Evolutionary conservation across 2,888 invertebrate species (phyloP).

Genomic region (Folsomia candida): DNA sequence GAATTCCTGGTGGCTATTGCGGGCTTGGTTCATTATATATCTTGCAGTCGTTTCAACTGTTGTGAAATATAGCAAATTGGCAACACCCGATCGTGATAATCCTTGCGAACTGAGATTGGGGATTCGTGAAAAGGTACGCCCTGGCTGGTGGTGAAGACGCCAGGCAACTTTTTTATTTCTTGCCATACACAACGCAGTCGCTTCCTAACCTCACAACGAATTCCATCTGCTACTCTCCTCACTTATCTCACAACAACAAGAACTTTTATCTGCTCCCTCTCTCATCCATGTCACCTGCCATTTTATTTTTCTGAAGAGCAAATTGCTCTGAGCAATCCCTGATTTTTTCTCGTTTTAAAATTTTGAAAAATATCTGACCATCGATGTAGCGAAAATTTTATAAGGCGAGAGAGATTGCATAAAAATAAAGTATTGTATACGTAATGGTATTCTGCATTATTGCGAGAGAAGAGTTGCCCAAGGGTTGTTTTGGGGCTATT

Average conservation of each 20-base stretch:
- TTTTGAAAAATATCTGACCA: too few relatives aligned
- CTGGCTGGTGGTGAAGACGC: conserved; percentile 8
- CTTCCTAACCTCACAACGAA: background rate
- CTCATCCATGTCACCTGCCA: background rate
- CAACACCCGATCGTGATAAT: conserved; percentile 5
- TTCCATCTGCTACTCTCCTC: background rate
- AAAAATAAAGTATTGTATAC: too few relatives aligned
- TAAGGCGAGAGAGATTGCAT: too few relatives aligned
- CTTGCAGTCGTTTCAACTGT: background rate
- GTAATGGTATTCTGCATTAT: too few relatives aligned
- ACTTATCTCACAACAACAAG: too few relatives aligned
- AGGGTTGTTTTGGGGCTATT: too few relatives aligned
- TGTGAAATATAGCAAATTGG: background rate
- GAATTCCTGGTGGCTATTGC: background rate
- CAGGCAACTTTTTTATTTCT: conserved; percentile 19
- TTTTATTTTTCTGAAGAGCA: background rate
- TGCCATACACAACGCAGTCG: background rate
- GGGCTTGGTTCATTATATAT: background rate
- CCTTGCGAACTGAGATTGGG: conserved; percentile 12
- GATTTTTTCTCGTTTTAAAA: too few relatives aligned
- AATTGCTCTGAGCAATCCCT: too few relatives aligned
- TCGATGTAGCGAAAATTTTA: too few relatives aligned
- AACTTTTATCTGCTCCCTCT: too few relatives aligned
- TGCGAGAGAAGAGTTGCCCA: too few relatives aligned
- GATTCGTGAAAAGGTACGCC: conserved; percentile 19